These are phyloP conservation scores for Eupithecia centaureata DNA, from an alignment of 2,888 invertebrate genomes.

Conservation along the genomic window DNA sequence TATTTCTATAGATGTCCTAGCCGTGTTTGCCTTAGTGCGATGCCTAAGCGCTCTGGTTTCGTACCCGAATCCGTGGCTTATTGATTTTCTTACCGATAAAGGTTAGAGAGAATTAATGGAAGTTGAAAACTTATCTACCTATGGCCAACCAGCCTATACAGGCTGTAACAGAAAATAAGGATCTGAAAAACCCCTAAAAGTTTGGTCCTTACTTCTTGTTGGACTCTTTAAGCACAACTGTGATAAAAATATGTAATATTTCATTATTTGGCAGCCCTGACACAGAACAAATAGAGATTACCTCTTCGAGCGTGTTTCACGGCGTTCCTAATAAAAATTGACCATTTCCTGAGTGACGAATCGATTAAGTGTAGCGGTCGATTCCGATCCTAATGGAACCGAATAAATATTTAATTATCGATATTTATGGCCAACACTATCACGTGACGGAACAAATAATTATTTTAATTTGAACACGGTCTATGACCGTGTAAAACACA, in stretches of 20 bases:
- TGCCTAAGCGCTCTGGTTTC: no score
- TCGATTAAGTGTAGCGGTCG: slow-evolving; percentile 72
- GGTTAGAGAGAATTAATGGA: no score
- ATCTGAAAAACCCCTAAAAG: no score
- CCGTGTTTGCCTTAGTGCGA: no score
- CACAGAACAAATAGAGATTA: slow-evolving; percentile 70
- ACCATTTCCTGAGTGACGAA: slow-evolving; percentile 75
- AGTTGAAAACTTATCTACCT: no score
- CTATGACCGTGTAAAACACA: slow-evolving; percentile 23
- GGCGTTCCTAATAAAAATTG: slow-evolving; percentile 69
- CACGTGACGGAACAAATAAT: slow-evolving; percentile 69
- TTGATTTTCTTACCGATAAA: no score
- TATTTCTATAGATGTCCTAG: no score
- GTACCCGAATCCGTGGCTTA: no score
- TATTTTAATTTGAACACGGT: slow-evolving; percentile 65
- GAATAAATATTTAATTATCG: slow-evolving; percentile 81
- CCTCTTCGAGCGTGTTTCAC: slow-evolving; percentile 75
- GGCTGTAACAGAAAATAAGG: no score
- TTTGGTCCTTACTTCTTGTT: no score
- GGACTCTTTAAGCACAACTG: no score
- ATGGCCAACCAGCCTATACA: no score
- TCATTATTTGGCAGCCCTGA: slow-evolving; percentile 43
- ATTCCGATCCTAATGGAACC: slow-evolving; percentile 73
- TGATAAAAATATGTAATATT: slow-evolving; percentile 35
- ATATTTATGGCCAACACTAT: slow-evolving; percentile 72